Evolutionary conservation across 2,888 invertebrate genomes (phyloP), one percentile per base, ranked within the genome.

Genomic region (Troides aeacus): DNA sequence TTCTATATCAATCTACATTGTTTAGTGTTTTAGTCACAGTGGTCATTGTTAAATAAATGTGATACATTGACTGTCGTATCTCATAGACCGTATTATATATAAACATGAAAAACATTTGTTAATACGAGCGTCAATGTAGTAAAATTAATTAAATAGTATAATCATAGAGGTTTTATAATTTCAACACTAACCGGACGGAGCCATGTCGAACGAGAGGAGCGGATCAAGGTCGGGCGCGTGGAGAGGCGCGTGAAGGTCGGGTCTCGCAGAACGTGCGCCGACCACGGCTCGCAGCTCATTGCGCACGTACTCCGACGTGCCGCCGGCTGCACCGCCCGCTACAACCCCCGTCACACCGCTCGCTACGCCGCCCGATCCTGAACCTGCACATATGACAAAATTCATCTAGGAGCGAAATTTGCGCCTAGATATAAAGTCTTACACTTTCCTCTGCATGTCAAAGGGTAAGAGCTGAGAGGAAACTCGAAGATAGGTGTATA

Each of bases 261-360:
- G 92, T 77, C 83, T 93, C 76, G 93, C 92, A 53, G 96, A 96
- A 81, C 98, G 94, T 68, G 97, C 97, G 76, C 96, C 97, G 71
- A 98, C 97, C 74, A 97, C 96, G 64, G 97, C 97, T 78, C 98
- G 94, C 81, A 98, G 92, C 90, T 98, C 97, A 91, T 98, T 97
- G 81, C 97, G 95, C 77, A 98, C 98, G 90, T 96, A 98, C 91
- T 98, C 98, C 65, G 97, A 97, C 72, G 95, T 94, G 85, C 94
- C 95, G 81, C 93, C 94, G 80, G 93, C 94, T 75, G 75, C 79
- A 39, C 71, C 79, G 23, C 74, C 76, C 71, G 89, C 86, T 73
- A 66, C 74, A 71, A 73, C 74, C 2, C 80, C 81, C 56, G 86
- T 83, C 50, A 81, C 77, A 75, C 83, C 84, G 79, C 78, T 62